Conservation (phyloP, 2,113 vertebrate species). For the Delphinus delphis region DNA sequence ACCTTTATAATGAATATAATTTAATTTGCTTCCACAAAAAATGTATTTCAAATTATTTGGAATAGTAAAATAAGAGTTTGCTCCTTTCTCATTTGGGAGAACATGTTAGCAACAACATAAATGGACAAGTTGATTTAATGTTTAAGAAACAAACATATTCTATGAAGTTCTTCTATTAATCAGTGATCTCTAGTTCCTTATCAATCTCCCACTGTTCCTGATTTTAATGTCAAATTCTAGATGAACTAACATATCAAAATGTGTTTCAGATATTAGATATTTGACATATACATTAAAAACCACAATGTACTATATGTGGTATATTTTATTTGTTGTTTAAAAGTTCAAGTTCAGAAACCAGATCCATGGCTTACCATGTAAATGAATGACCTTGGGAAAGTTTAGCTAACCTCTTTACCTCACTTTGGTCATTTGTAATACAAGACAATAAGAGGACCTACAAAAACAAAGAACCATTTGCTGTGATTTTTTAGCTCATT, state of each 20-base stretch:
- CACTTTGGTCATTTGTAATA: neutral
- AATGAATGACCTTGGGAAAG: neutral
- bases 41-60: neutral
- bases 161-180: neutral
- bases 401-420: neutral
- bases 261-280: neutral
- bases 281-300: neutral
- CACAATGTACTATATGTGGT: neutral
- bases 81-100: neutral
- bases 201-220: neutral
- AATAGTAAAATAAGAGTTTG: neutral
- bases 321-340: neutral
- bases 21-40: neutral
- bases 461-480: neutral
- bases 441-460: neutral
- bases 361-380: fast-evolving
- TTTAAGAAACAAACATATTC: neutral
- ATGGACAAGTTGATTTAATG: neutral
- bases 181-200: neutral
- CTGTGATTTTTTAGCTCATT: neutral
- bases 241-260: neutral
- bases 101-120: neutral
- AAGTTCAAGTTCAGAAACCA: neutral
- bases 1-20: neutral
- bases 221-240: neutral